Conservation (phyloP, 2,888 invertebrate species). For the Heterodera filipjevi region DNA sequence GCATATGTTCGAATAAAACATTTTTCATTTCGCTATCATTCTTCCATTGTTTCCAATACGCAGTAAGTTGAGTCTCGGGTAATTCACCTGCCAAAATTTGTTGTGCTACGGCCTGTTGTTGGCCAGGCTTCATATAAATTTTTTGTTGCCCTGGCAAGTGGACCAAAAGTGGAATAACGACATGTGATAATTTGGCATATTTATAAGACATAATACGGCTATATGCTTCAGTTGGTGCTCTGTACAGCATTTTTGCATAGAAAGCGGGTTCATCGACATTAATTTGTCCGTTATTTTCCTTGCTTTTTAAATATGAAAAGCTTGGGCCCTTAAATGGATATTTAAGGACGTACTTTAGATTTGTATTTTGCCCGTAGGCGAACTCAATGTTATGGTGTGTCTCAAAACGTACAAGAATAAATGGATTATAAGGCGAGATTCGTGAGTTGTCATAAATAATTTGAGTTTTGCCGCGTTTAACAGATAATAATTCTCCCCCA, state of each 20-base stretch:
- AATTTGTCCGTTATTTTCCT: background rate
- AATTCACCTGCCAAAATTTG: background rate
- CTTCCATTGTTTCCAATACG: constrained; percentile 6
- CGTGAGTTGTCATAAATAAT: constrained; percentile 58
- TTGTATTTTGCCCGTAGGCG: constrained; percentile 5
- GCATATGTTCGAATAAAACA: constrained; percentile 2
- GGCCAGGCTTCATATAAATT: background rate
- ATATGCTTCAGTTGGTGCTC: constrained; percentile 8
- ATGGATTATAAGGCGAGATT: constrained; percentile 65
- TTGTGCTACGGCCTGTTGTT: background rate
- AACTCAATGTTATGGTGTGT: constrained; percentile 55
- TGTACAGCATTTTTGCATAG: constrained; percentile 8
- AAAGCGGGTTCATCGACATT: constrained; percentile 20
- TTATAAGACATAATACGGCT: background rate
- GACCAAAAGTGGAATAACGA: background rate
- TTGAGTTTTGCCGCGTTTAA: background rate
- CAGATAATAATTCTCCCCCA: background rate
- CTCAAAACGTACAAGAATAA: constrained; percentile 41
- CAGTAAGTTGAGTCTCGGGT: constrained; percentile 2
- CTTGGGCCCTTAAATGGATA: constrained; percentile 20
- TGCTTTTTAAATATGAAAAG: constrained; percentile 11
- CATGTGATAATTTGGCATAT: background rate
- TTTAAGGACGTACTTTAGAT: constrained; percentile 10
- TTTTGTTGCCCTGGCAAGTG: constrained; percentile 11
- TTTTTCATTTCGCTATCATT: background rate